A percentile compares a stretch with the other conserved stretches of the same genome.
Conservation (phyloP, 2,113 vertebrate genomes). For the Dicaeum eximium region DNA sequence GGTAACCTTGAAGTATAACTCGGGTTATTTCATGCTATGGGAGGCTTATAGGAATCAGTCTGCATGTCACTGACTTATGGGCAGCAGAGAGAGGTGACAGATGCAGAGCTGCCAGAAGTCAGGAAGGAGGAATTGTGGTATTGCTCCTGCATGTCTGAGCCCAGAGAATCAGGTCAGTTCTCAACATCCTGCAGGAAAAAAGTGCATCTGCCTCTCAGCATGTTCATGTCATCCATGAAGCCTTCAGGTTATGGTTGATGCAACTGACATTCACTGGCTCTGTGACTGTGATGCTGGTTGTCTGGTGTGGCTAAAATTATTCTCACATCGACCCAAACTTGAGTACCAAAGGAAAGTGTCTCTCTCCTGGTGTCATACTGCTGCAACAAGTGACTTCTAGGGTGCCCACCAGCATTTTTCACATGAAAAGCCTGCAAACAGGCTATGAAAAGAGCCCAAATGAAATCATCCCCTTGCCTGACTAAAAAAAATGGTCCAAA, state of each 20-base stretch:
- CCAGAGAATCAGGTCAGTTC: neutral
- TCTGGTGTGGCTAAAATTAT: neutral
- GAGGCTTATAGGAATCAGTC: neutral
- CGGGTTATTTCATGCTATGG: neutral
- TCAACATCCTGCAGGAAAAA: neutral
- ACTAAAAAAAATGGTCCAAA: neutral
- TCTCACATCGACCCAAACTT: neutral
- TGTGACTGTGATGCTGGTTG: neutral
- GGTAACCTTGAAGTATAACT: slow-evolving; percentile 10
- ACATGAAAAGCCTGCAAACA: neutral
- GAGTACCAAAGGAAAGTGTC: neutral
- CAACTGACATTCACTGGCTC: neutral
- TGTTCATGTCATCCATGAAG: neutral
- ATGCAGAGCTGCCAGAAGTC: neutral
- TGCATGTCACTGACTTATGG: neutral
- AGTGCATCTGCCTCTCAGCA: neutral
- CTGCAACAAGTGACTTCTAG: neutral
- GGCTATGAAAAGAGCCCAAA: neutral
- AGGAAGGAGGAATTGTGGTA: neutral
- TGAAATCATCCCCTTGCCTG: neutral
- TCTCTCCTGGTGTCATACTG: neutral
- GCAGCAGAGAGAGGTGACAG: neutral
- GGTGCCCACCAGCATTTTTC: neutral
- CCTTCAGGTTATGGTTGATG: neutral
- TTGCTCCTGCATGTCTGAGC: neutral